phyloP scores from a whole-genome alignment of 2,888 invertebrate genomes.

The Glaucopsyche alexis region DNA sequence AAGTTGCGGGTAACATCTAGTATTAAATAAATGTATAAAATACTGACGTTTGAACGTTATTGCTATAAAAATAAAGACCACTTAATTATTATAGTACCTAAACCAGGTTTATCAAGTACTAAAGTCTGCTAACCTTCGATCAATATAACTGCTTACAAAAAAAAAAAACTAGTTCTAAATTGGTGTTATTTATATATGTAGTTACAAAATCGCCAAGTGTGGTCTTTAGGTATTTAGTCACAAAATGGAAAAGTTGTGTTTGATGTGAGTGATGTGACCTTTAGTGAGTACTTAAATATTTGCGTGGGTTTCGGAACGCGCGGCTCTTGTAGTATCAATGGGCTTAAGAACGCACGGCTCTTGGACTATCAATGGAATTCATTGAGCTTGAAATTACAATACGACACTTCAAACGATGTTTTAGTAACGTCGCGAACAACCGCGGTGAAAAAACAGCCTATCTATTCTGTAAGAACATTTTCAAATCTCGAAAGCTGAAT shows the following conservation, averaged over 20 bases:
- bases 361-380: slow-evolving; percentile 4
- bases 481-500: too few species aligned
- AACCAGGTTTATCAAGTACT: too few species aligned
- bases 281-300: slow-evolving; percentile 10
- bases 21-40: too few species aligned
- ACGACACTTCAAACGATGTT: not conserved
- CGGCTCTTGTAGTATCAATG: slow-evolving; percentile 10
- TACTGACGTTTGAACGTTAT: not conserved
- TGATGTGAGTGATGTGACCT: slow-evolving; percentile 12
- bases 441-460: too few species aligned
- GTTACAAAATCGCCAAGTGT: slow-evolving; percentile 5
- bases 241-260: slow-evolving; percentile 22
- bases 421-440: not conserved
- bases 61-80: not conserved
- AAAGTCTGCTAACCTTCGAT: too few species aligned
- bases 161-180: slow-evolving; percentile 14
- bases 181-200: not conserved
- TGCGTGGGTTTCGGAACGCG: not conserved
- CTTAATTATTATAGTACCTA: too few species aligned
- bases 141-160: not conserved
- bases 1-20: too few species aligned
- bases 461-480: too few species aligned
- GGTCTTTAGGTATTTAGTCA: not conserved
- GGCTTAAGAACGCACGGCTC: not conserved
- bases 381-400: slow-evolving; percentile 1